These are phyloP conservation scores for Chymomyza caudatula DNA, from an alignment of 2,888 invertebrate species.

Conservation along the genomic window DNA sequence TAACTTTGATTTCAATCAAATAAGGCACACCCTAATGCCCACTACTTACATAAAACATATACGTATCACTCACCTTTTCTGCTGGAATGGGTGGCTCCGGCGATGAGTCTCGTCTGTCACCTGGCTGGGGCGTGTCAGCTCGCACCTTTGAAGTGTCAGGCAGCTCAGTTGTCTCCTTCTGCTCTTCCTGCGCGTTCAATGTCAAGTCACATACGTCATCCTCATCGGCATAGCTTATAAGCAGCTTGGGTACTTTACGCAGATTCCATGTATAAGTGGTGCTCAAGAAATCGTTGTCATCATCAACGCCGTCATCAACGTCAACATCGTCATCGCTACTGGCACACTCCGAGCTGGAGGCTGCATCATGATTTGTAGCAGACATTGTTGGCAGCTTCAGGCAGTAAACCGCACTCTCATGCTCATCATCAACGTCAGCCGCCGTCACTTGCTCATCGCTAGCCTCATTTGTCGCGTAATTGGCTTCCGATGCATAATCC, in stretches of 20 bases:
- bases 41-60: too few relatives aligned
- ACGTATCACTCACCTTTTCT: conserved; percentile 45
- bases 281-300: conserved; percentile 69
- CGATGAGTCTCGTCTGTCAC: conserved; percentile 14
- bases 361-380: not conserved
- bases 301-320: conserved; percentile 30
- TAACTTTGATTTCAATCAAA: too few relatives aligned
- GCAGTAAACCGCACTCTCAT: conserved; percentile 41
- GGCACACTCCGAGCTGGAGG: conserved; percentile 11
- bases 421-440: conserved; percentile 22
- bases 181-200: conserved; percentile 19
- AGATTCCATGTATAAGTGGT: conserved; percentile 76
- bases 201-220: conserved; percentile 30
- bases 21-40: not conserved
- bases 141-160: conserved; percentile 48
- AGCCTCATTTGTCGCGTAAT: conserved; percentile 57
- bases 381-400: conserved; percentile 45
- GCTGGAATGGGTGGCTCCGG: conserved; percentile 16
- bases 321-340: conserved; percentile 24
- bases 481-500: conserved; percentile 76
- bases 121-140: conserved; percentile 31
- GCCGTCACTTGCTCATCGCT: conserved; percentile 39
- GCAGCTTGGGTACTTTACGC: conserved; percentile 70
- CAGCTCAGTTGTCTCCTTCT: conserved; percentile 3
- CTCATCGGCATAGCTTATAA: conserved; percentile 54